Base-by-base conservation (phyloP, 2,888 invertebrate genomes). In the Epinotia nisella region DNA sequence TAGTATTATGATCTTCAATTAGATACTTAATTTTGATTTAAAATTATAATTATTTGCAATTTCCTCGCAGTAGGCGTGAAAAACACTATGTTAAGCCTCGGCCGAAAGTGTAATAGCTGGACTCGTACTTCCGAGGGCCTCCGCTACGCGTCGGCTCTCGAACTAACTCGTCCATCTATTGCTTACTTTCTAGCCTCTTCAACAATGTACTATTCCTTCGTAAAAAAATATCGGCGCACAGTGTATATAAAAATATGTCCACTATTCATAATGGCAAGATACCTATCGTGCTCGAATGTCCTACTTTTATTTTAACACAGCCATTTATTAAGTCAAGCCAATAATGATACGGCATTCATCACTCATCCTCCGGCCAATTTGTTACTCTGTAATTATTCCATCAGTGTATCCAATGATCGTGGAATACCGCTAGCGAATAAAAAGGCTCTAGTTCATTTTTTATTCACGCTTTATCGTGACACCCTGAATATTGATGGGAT, bases 401-500 rank as follows among this genome's bases (percentile, higher is more conserved):
- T 62, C 24, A n/a, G 10, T 15, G n/a, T 49, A 62, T n/a, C 21
- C 9, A 62, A n/a, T 24, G 15, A 24, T 49, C 41, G 45, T 24
- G n/a, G 24, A n/a, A 62, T n/a, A 49, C 24, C 24, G 10, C 24
- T n/a, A 62, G 62, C 45, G 19, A 11, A 49, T 49, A 7, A 21
- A 21, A 41, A 39, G 13, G 17, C 39, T 60, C 17, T n/a, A 24
- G 11, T 17, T 19, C 21, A 24, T 49, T 49, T 49, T 45, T 61
- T 62, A 49, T 49, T 49, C n/a, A 1, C 15, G n/a, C 49, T 49
- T 61, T 61, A 49, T 45, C 45, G 62, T 21, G n/a, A 49, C 62
- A 49, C 9, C 24, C 49, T 49, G 62, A 62, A 62, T 62, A 62
- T 62, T 62, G 24, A 62, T 49, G 19, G 24, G 49, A 49, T 49